phyloP scores from a whole-genome alignment of 2,113 vertebrate genomes.

The Thalassarche chlororhynchos region DNA sequence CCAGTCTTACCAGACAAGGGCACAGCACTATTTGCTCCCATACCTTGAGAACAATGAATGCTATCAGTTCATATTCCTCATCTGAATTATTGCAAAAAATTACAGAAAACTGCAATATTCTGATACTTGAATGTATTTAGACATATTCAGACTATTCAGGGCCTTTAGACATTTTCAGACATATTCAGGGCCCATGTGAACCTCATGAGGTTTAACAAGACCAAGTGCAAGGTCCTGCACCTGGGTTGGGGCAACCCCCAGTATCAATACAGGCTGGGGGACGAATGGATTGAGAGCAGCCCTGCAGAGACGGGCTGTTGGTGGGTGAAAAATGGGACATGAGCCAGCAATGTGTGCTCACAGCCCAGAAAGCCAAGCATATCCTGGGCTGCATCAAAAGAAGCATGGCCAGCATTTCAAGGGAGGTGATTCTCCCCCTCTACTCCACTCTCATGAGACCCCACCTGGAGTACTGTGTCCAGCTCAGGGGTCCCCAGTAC shows the following conservation, averaged over 20 bases:
- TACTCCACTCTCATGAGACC: neutral
- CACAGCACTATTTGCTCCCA: neutral
- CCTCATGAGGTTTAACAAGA: neutral
- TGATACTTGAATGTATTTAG: neutral
- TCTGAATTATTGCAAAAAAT: neutral
- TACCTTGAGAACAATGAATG: neutral
- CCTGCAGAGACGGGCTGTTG: neutral
- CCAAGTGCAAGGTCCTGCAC: neutral
- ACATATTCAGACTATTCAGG: neutral
- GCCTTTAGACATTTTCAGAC: neutral
- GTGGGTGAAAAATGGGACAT: neutral
- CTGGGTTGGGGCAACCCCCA: rapidly evolving
- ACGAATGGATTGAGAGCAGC: neutral
- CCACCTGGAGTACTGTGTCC: neutral
- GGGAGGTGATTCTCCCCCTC: neutral
- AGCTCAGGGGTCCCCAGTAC: neutral
- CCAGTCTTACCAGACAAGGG: neutral
- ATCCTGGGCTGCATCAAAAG: neutral
- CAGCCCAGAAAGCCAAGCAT: neutral
- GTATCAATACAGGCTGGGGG: neutral
- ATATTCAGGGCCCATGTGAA: neutral
- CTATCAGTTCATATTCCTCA: neutral
- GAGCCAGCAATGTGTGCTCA: rapidly evolving
- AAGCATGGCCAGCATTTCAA: neutral
- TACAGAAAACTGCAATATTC: neutral